Percentiles rank a stretch among this genome's conserved stretches.
These are phyloP conservation scores for Cassiopea andromeda DNA, from an alignment of 30 jellyfish, hydroid and myxozoan species.

Conservation along the genomic window DNA sequence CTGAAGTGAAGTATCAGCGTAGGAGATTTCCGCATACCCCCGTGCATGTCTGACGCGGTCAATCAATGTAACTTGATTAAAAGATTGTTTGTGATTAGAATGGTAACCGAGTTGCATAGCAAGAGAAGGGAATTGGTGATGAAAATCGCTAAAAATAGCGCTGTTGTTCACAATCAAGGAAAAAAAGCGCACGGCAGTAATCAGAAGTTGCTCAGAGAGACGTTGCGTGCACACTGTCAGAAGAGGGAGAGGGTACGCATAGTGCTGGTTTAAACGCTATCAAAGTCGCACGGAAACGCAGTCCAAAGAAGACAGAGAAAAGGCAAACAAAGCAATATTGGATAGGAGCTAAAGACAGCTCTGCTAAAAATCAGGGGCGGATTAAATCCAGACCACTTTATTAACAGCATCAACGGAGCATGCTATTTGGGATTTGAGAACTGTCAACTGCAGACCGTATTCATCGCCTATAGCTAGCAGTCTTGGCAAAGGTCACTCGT, in stretches of 20 bases:
- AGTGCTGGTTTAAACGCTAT: not conserved
- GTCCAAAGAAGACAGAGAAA: conserved; percentile 3
- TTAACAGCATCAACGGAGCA: not conserved
- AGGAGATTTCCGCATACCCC: conserved; percentile 55
- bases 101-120: conserved; percentile 37
- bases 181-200: not conserved
- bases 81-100: conserved; percentile 63
- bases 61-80: conserved; percentile 63
- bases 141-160: conserved; percentile 71
- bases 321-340: conserved; percentile 4
- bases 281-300: conserved; percentile 3
- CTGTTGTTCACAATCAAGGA: not conserved
- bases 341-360: not conserved
- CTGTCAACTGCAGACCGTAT: conserved; percentile 1
- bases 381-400: conserved; percentile 3
- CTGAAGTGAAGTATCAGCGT: not conserved
- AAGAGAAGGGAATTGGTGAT: conserved; percentile 49
- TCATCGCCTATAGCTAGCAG: conserved; percentile 7
- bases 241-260: not conserved
- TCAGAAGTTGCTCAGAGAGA: not conserved
- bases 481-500: conserved; percentile 16
- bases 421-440: conserved; percentile 10
- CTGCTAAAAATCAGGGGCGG: not conserved
- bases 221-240: conserved; percentile 3
- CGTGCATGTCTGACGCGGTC: conserved; percentile 56